A percentile compares a stretch with the other conserved stretches of the same genome.
Evolutionary conservation across 2,888 invertebrate species (phyloP).

Genomic region (Andrena haemorrhoa): DNA sequence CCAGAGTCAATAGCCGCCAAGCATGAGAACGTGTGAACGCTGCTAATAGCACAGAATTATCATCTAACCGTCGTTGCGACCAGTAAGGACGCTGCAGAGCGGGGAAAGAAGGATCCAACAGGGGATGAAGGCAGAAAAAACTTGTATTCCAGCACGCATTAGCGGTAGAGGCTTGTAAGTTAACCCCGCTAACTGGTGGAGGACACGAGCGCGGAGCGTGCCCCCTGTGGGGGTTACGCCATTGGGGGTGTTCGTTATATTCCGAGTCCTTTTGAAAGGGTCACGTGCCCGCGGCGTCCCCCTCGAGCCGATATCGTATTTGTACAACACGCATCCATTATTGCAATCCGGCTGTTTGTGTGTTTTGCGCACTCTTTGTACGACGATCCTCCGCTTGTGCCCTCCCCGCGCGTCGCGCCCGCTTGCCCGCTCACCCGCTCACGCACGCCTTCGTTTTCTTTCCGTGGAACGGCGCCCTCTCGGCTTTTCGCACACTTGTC

Average conservation of each 20-base stretch:
- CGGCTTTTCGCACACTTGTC: slow-evolving; percentile 79
- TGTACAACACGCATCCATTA: slow-evolving; percentile 84
- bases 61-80: not conserved
- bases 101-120: not conserved
- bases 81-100: slow-evolving; percentile 12
- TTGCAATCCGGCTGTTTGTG: slow-evolving; percentile 83
- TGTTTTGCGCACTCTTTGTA: slow-evolving; percentile 77
- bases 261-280: slow-evolving; percentile 79
- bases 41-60: slow-evolving; percentile 1
- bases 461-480: slow-evolving; percentile 53
- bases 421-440: slow-evolving; percentile 2
- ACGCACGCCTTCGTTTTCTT: slow-evolving; percentile 53
- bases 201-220: slow-evolving; percentile 73
- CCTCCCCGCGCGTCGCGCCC: not conserved
- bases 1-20: not conserved
- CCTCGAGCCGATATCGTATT: slow-evolving; percentile 83
- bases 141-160: slow-evolving; percentile 59
- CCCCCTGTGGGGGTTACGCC: slow-evolving; percentile 75
- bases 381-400: slow-evolving; percentile 52
- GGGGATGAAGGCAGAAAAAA: slow-evolving; percentile 31
- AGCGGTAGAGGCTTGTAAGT: slow-evolving; percentile 76
- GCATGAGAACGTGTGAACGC: slow-evolving; percentile 9
- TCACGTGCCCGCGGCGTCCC: slow-evolving; percentile 80
- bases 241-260: slow-evolving; percentile 83
- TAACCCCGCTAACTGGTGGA: slow-evolving; percentile 78